A percentile compares a stretch with the other conserved stretches of the same genome.
Conservation (phyloP, 2,888 invertebrate genomes). For the Tinea semifulvella region DNA sequence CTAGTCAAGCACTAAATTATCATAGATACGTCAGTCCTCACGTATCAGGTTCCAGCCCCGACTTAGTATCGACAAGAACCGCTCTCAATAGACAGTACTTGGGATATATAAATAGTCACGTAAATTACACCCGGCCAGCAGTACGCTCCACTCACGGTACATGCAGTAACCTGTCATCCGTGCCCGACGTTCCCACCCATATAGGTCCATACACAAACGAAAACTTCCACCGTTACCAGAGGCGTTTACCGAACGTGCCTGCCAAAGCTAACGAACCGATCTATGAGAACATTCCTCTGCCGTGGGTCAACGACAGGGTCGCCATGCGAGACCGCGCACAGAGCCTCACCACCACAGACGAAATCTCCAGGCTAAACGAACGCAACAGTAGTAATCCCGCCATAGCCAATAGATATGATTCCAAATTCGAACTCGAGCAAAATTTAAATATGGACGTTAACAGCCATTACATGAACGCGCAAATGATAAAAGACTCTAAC, state of each 20-base stretch:
- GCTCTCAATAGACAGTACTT: constrained; percentile 62
- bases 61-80: constrained; percentile 77
- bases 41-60: constrained; percentile 80
- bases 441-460: constrained; percentile 27
- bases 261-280: constrained; percentile 72
- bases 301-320: constrained; percentile 60
- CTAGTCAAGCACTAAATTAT: constrained; percentile 67
- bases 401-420: not conserved
- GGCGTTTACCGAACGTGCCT: constrained; percentile 59
- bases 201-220: constrained; percentile 55
- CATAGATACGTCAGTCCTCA: constrained; percentile 60
- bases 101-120: constrained; percentile 40
- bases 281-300: constrained; percentile 81
- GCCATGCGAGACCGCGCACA: constrained; percentile 65
- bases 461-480: constrained; percentile 56
- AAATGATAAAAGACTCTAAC: constrained; percentile 49
- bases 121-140: constrained; percentile 39
- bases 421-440: constrained; percentile 32
- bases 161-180: constrained; percentile 75
- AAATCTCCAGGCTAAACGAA: constrained; percentile 57
- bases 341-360: constrained; percentile 77
- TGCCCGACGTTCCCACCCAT: constrained; percentile 52
- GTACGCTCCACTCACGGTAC: constrained; percentile 72
- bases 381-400: constrained; percentile 40
- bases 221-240: constrained; percentile 65